Evolutionary conservation across 1,140 invertebrate species (phyloP), one percentile per base, ranked within the genome.

Genomic region (Pantala flavescens): DNA sequence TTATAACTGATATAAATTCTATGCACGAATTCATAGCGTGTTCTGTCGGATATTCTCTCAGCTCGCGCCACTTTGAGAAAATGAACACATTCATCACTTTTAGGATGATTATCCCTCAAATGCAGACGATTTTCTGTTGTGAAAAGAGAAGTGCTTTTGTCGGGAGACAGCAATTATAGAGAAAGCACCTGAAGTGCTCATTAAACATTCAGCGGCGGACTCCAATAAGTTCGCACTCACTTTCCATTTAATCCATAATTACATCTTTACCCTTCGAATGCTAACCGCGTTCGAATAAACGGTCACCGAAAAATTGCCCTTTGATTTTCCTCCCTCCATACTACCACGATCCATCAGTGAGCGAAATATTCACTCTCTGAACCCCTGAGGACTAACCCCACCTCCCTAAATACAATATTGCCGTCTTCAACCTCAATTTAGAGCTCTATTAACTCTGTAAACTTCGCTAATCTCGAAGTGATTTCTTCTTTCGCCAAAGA

Each of bases 211-310:
- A 63, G 49, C 5, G 49, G 49, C 5, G 1, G 49, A 63, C 49
- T 63, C 49, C 3, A 63, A 63, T 36, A 63, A 63, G 12, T 63
- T 21, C 49, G 5, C 16, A 21, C 49, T 21, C 49, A 36, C 49
- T 63, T 63, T 63, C 49, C n/a, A 21, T 63, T 63, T 63, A 63
- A 63, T 63, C n/a, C 49, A 12, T 63, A 63, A 63, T 63, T 63
- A 63, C n/a, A 63, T 63, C 49, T 21, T 63, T 19, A 63, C 49
- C n/a, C 49, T 63, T 63, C 49, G 2, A 36, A 36, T 36, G 28
- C 28, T 9, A 36, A 36, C 28, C 3, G 28, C 9, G 28, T 36
- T 5, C 2, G 28, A 36, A 36, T 36, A 36, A 5, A 36, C 28
- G 28, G 28, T 36, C 28, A 36, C 28, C 28, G 9, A 36, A 36